Base-by-base conservation (phyloP, 1,140 invertebrate species). In the Papilio polytes region DNA sequence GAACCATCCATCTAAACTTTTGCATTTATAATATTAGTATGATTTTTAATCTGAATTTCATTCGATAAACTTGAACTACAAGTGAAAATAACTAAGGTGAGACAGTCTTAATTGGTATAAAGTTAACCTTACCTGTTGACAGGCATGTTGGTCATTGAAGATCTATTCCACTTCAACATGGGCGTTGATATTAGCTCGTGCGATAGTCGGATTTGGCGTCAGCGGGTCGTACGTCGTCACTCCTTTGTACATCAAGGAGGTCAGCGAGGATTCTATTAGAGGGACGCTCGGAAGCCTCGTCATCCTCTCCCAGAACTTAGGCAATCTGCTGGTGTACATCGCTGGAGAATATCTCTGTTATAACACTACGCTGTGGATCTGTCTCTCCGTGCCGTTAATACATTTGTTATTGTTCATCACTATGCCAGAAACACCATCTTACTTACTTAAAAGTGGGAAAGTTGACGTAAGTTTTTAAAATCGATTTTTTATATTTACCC, bases 371-470 rank as follows among this genome's bases (percentile, higher is more conserved):
- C 76, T 93, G 36, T 94, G 93, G 92, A 90, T 93, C 1, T 91
- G 91, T 56, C 80, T 93, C 73, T 85, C 89, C 0, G 88, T 94
- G 20, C 93, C 93, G 1, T 59, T 94, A 18, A 31, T 94, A 18
- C 93, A 94, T 84, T 53, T 93, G 70, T 63, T 93, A 4, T 70
- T 92, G 48, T 93, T 93, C 74, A 86, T 85, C 0, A 83, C 89
- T 0, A 93, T 94, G 92, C 93, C 93, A 1, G 93, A 94, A 18
- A 93, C 92, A 0, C 93, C 93, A 0, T 94, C 92, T 18, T 94
- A 88, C 83, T 82, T 94, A 73, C 74, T 94, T 53, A 94, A 94
- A 80, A 82, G 85, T 81, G 93, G 92, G 2, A 94, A 94, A 80
- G 85, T 92, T 78, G 90, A 94, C 86, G 93, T 94, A 53, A 88